phyloP scores from a whole-genome alignment of 1,140 invertebrate genomes.

The Stratiolaelaps scimitus region DNA sequence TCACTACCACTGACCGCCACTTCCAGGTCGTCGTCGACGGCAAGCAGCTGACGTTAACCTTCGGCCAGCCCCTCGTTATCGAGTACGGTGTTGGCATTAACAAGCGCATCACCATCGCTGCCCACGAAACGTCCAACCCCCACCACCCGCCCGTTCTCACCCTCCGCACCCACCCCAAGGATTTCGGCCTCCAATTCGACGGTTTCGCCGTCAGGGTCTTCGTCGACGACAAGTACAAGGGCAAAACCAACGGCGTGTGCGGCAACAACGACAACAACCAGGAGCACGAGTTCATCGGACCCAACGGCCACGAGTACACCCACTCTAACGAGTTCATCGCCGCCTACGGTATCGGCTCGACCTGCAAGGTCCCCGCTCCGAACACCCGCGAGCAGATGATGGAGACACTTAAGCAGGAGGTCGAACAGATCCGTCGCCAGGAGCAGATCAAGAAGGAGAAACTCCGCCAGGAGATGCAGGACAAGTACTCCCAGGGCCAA shows the following conservation, averaged over 20 bases:
- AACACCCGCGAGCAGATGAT: background rate
- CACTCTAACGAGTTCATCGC: conserved; percentile 24
- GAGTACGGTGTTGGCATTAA: background rate
- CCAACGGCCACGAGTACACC: conserved; percentile 10
- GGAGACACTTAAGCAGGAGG: conserved; percentile 8
- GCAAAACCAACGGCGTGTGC: background rate
- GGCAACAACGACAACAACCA: conserved; percentile 8
- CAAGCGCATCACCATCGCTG: background rate
- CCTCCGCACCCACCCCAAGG: conserved; percentile 1
- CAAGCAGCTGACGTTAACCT: background rate
- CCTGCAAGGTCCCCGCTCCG: background rate
- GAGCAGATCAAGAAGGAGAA: background rate
- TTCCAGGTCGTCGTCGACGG: background rate
- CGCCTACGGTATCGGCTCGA: conserved; percentile 10
- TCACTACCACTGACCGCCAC: background rate
- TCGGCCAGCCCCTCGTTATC: background rate
- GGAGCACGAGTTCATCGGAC: conserved; percentile 8
- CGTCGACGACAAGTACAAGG: conserved; percentile 5
- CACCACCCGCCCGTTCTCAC: background rate
- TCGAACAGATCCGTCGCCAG: conserved; percentile 11
- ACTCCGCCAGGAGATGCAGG: background rate
- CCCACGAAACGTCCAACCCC: background rate
- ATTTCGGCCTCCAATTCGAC: background rate
- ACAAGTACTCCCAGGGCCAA: background rate
- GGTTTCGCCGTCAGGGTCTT: background rate